phyloP scores from a whole-genome alignment of 2,888 invertebrate genomes.

The Eupithecia insigniata region DNA sequence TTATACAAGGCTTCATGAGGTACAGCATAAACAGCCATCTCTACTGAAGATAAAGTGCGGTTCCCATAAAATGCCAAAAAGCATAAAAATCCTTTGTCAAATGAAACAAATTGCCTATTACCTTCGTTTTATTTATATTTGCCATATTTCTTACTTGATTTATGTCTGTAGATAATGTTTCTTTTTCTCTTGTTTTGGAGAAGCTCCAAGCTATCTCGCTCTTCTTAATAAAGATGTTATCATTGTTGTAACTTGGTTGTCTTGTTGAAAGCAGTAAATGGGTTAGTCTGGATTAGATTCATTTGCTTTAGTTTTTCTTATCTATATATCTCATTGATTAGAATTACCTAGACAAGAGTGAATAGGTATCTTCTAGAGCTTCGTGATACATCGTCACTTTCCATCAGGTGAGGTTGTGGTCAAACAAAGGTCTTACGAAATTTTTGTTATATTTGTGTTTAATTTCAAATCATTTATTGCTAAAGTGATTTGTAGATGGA shows the following conservation, averaged over 20 bases:
- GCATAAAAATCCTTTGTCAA: slow-evolving; percentile 8
- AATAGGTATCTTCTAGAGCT: too few species aligned
- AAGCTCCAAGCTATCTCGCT: slow-evolving; percentile 19
- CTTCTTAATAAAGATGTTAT: slow-evolving; percentile 26
- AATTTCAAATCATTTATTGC: too few species aligned
- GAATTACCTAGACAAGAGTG: too few species aligned
- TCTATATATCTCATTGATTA: background rate
- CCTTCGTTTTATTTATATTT: slow-evolving; percentile 23
- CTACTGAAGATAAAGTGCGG: background rate
- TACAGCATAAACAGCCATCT: background rate
- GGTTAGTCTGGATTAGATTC: background rate
- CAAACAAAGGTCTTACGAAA: too few species aligned
- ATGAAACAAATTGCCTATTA: slow-evolving; percentile 18
- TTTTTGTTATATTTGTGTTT: too few species aligned
- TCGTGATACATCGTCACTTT: too few species aligned
- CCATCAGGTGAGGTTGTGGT: too few species aligned
- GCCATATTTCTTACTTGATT: slow-evolving; percentile 23
- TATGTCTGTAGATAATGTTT: slow-evolving; percentile 22
- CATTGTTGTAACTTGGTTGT: slow-evolving; percentile 2
- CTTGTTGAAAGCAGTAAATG: background rate
- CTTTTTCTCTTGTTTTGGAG: slow-evolving; percentile 28
- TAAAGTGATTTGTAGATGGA: too few species aligned
- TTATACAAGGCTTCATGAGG: background rate
- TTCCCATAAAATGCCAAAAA: background rate
- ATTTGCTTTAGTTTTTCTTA: background rate